Base-by-base conservation (phyloP, 2,113 vertebrate genomes). In the Gnathonemus echidnorhynchus region DNA sequence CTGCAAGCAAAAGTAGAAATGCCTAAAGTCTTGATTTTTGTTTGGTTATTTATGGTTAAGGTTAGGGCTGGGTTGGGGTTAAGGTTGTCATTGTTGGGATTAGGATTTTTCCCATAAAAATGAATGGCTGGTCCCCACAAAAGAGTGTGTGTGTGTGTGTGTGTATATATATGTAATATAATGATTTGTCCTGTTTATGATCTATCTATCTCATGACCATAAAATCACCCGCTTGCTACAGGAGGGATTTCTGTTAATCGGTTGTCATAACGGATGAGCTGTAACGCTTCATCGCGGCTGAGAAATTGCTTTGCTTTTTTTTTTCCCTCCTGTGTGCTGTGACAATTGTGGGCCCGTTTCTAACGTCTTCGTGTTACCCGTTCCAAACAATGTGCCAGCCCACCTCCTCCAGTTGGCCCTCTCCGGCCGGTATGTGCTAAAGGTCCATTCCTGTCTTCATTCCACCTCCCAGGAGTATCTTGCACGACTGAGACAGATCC, bases 401-500 rank as follows among this genome's bases (percentile, higher is more conserved):
- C 90, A 87, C 24, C 35, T 42, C 21, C 24, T 88, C 91, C 19
- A 0, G 19, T 15, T 74, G 10, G 1, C 24, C 56, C 45, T 49
- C 15, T 7, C 7, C 2, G 31, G 24, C 7, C 10, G 5, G 7
- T 21, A 21, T 86, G 80, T 24, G 35, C 13, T 53, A 62, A 45
- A 66, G 7, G 58, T 19, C 35, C 49, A 7, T 35, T 21, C 9
- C 24, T 83, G 89, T 90, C 90, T 87, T 90, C 92, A 91, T 87
- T 0, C 94, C 46, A 91, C 85, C 91, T 92, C 17, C 91, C 90
- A 99, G 98, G 98, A 98, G 91, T 99, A 99, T 92, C 94, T 99
- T 94, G 95, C 97, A 62, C 96, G 98, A 91, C 93, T 99, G 91
- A 96, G 96, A 89, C 98, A 99, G 93, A 99, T 99, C 93, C 96